Evolutionary conservation across 2,888 invertebrate species (phyloP).

Genomic region (Pogonocherus hispidulus): DNA sequence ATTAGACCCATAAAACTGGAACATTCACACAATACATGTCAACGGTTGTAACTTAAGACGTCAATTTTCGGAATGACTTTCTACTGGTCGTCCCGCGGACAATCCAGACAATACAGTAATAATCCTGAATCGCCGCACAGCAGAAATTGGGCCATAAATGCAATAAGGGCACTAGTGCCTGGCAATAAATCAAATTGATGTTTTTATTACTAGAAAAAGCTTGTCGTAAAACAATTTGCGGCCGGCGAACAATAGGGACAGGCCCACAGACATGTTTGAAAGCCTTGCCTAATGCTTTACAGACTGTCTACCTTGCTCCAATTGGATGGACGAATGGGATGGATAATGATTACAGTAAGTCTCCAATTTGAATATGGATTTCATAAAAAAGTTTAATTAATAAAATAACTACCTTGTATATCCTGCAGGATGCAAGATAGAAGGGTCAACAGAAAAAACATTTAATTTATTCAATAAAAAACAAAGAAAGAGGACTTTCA

Average conservation of each 20-base stretch:
- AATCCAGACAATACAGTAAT: slow-evolving; percentile 12
- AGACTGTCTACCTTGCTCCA: neutral
- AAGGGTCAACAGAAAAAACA: too few species aligned
- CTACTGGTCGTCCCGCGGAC: neutral
- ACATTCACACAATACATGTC: neutral
- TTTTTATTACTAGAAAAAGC: slow-evolving; percentile 57
- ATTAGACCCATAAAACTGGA: neutral
- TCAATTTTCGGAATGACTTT: slow-evolving; percentile 21
- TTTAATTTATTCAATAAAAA: too few species aligned
- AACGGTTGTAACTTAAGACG: neutral
- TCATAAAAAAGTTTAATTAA: too few species aligned
- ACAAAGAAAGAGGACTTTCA: too few species aligned
- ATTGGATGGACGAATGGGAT: too few species aligned
- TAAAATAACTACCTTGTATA: too few species aligned
- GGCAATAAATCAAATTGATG: slow-evolving; percentile 60
- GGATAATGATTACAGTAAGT: too few species aligned
- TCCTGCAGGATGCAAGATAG: too few species aligned
- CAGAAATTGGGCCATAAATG: slow-evolving; percentile 55
- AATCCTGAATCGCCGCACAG: slow-evolving; percentile 15
- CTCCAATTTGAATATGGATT: too few species aligned
- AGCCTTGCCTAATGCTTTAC: neutral
- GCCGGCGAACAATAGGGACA: slow-evolving; percentile 35
- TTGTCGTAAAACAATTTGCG: slow-evolving; percentile 53
- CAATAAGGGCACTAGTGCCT: slow-evolving; percentile 52
- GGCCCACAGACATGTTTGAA: slow-evolving; percentile 17